Evolutionary conservation across 2,888 invertebrate genomes (phyloP).

Genomic region (Lycia hirtaria): DNA sequence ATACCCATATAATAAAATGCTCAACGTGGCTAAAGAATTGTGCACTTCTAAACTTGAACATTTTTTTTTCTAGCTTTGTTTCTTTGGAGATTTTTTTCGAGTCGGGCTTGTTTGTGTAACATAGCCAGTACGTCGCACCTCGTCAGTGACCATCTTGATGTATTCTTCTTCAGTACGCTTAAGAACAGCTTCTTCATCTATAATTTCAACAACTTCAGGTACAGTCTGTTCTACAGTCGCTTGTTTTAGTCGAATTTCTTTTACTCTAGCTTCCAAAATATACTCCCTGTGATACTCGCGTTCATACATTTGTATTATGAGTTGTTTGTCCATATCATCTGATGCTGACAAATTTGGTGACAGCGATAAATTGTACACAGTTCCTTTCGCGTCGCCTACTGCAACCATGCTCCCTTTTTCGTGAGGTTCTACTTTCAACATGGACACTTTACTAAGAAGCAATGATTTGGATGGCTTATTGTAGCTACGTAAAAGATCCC

Average conservation of each 20-base stretch:
- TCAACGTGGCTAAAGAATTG: no score
- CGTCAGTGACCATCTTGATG: slow-evolving; percentile 52
- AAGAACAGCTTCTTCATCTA: slow-evolving; percentile 48
- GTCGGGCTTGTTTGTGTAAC: neutral
- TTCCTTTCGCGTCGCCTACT: slow-evolving; percentile 88
- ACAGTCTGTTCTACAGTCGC: slow-evolving; percentile 62
- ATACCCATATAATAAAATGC: no score
- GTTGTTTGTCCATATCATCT: slow-evolving; percentile 88
- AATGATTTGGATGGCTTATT: slow-evolving; percentile 87
- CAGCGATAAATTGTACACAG: slow-evolving; percentile 86
- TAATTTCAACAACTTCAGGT: slow-evolving; percentile 25
- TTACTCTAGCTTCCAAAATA: slow-evolving; percentile 93
- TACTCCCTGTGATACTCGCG: slow-evolving; percentile 94
- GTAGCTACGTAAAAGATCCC: slow-evolving; percentile 91
- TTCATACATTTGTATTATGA: slow-evolving; percentile 90
- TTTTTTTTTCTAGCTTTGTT: neutral
- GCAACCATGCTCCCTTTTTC: slow-evolving; percentile 86
- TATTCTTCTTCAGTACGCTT: slow-evolving; percentile 72
- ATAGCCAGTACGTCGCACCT: slow-evolving; percentile 6
- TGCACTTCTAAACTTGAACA: no score
- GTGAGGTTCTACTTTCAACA: slow-evolving; percentile 87
- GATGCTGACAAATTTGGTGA: slow-evolving; percentile 88
- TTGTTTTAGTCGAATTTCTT: slow-evolving; percentile 89
- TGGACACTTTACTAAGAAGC: slow-evolving; percentile 80
- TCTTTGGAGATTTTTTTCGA: neutral